Evolutionary conservation across 2,888 invertebrate genomes (phyloP).

Genomic region (Epirrhoe tristata): DNA sequence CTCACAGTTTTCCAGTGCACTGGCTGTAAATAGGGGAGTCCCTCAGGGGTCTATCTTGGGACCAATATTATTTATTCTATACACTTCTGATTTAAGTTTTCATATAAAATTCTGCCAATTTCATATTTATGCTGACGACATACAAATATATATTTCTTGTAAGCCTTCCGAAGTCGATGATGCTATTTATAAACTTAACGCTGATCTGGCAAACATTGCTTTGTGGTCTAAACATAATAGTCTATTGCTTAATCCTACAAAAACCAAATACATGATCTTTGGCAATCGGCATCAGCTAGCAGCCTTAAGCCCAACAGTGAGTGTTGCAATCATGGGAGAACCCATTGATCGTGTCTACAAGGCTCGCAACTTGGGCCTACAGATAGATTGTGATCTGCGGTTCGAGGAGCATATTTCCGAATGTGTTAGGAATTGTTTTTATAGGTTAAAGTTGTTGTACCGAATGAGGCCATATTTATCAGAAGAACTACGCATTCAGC

Average conservation of each 20-base stretch:
- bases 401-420: not conserved
- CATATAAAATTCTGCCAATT: constrained; percentile 6
- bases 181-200: not conserved
- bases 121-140: constrained; percentile 10
- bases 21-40: not conserved
- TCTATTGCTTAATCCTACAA: not conserved
- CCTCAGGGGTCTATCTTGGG: constrained; percentile 10
- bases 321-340: not conserved
- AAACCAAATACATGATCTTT: not conserved
- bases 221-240: constrained; percentile 1
- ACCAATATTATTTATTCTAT: constrained; percentile 3
- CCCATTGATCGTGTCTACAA: not conserved
- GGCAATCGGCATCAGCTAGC: not conserved
- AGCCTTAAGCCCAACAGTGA: not conserved
- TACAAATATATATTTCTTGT: constrained; percentile 5
- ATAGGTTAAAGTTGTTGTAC: not conserved
- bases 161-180: constrained; percentile 3
- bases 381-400: not conserved
- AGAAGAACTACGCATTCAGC: not conserved
- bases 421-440: not conserved
- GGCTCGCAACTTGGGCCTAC: not conserved
- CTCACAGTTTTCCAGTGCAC: not conserved
- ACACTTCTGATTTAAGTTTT: not conserved
- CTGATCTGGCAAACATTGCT: not conserved
- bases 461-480: not conserved